Conservation (phyloP, 2,888 invertebrate genomes). For the Alentia gelatinosa region DNA sequence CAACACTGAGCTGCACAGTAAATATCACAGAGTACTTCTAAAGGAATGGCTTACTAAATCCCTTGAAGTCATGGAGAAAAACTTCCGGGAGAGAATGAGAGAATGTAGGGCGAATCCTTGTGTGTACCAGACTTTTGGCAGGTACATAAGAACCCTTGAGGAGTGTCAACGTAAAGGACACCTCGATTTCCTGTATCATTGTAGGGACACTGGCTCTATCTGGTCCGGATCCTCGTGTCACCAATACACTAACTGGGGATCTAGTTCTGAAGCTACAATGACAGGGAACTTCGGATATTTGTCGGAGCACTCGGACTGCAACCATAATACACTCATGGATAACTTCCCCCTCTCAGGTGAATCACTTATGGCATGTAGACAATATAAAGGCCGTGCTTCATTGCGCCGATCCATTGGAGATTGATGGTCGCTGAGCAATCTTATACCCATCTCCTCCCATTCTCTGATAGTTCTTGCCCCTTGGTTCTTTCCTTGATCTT, state of each 20-base stretch:
- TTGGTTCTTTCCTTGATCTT: no score
- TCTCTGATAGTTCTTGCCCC: no score
- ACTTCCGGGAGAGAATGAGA: no score
- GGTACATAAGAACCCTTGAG: background rate
- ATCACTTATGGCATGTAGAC: no score
- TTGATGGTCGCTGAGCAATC: no score
- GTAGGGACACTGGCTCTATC: background rate
- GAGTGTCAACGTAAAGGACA: background rate
- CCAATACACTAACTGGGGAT: background rate
- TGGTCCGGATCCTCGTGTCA: background rate
- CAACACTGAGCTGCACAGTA: background rate
- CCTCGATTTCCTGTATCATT: background rate
- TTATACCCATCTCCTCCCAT: no score
- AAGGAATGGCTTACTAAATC: background rate
- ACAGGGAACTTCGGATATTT: background rate
- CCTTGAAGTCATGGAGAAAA: background rate
- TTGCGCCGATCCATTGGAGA: no score
- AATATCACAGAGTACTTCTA: background rate
- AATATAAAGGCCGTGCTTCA: no score
- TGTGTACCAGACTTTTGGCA: no score
- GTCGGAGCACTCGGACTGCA: background rate
- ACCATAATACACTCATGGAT: no score
- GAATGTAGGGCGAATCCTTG: no score
- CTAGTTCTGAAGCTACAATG: background rate
- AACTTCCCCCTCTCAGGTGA: no score